Evolutionary conservation across 2,888 invertebrate species (phyloP), one percentile per base, ranked within the genome.

Genomic region (Cremastinae sp.): DNA sequence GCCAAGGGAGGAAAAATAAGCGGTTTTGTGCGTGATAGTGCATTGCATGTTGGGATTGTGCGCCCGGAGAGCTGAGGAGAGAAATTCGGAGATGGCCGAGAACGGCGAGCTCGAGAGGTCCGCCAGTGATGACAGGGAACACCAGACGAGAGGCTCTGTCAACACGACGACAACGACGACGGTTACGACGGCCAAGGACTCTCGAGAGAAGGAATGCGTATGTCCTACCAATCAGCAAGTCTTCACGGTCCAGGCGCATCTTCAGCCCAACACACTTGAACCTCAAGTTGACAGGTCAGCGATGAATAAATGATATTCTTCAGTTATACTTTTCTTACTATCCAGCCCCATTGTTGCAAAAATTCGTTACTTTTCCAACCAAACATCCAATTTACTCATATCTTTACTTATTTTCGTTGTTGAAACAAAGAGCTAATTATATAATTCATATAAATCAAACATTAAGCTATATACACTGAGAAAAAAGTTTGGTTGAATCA

Each of bases 21-120:
- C 73, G 74, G 72, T 80, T 79, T 80, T 83, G 83, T 84, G 84
- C 78, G 86, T 85, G 83, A 80, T 85, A 73, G 80, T 81, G 78
- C 80, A 82, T 54, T 82, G 85, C 74, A 75, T 85, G 62, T 73
- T 85, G 76, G 81, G 83, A 81, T 80, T 84, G 64, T 84, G 83
- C 70, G 81, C 79, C 80, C 79, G 73, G 65, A 71, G 56, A 34
- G 56, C 51, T 73, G 73, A 43, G 43, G 78, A 72, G 66, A 68
- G 62, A 69, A 74, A 71, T 74, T 45, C 41, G 58, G 79, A 81
- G 34, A 87, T 87, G 86, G 82, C 87, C 7, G 85, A 83, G 62
- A 83, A 83, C 73, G 81, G 81, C 65, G 78, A 79, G 71, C 75
- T 78, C 75, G 77, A 74, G 45, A 65, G 61, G 53, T 54, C 74